Evolutionary conservation across 2,113 vertebrate species (phyloP), one percentile per base, ranked within the genome.

Genomic region (Oncorhynchus tshawytscha): DNA sequence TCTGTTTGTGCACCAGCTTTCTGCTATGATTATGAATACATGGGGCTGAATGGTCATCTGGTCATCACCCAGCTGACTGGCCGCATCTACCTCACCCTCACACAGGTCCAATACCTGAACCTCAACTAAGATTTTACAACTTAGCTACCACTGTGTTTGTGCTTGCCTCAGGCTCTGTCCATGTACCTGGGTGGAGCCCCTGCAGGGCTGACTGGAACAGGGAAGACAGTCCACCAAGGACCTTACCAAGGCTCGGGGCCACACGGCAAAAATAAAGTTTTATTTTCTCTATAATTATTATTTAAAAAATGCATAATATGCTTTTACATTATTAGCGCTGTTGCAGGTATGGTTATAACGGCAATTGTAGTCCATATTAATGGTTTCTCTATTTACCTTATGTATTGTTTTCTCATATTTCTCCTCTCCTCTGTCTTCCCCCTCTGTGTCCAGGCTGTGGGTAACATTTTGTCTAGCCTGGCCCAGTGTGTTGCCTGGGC

Each of bases 51-150:
- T 0, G 98, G 98, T 16, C 93, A 97, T 0, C 89, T 99, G 72
- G 98, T 99, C 66, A 99, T 99, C 88, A 99, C 98, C 0, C 97
- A 97, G 0, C 94, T 99, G 64, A 99, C 98, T 0, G 96, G 98
- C 79, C 93, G 96, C 3, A 99, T 99, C 82, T 99, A 99, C 87
- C 93, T 99, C 79, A 99, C 98, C 0, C 94, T 99, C 72, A 99
- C 98, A 0, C 97, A 99, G 97, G 97, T 99, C 67, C 12, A 9
- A 13, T 4, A 18, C 66, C 13, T 11, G 39, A 45, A 20, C 29
- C 34, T n/a, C 34, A 45, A 45, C 39, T 11, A 45, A 45, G 8
- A 45, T 45, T 45, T 45, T 45, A 2, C 11, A 45, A 45, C 39
- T 45, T 45, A 45, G 8, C 8, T 45, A 45, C 39, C 9, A 45